phyloP scores from a whole-genome alignment of 2,888 invertebrate genomes.

The Metopia argyrocephala region DNA sequence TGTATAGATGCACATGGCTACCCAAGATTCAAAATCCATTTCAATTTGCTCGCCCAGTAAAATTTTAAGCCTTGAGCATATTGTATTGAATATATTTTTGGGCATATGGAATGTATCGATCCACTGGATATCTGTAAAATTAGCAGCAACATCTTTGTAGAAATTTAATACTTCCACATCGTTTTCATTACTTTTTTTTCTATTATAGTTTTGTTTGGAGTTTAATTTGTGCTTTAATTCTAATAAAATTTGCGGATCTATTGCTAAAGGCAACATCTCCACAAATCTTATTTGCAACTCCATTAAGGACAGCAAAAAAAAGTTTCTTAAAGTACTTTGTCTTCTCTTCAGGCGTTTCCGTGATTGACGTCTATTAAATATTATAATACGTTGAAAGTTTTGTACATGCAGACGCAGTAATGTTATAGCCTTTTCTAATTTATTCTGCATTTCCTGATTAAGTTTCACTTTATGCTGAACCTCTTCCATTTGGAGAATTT shows the following conservation, averaged over 20 bases:
- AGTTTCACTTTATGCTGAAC: not conserved
- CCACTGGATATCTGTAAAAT: constrained; percentile 70
- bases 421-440: constrained; percentile 39
- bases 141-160: constrained; percentile 67
- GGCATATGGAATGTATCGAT: constrained; percentile 73
- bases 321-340: constrained; percentile 69
- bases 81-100: constrained; percentile 70
- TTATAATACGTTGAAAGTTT: constrained; percentile 71
- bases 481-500: constrained; percentile 23
- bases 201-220: not conserved
- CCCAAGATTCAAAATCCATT: constrained; percentile 71
- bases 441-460: not conserved
- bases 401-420: constrained; percentile 71
- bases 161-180: constrained; percentile 36
- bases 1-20: constrained; percentile 73
- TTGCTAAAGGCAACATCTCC: constrained; percentile 69
- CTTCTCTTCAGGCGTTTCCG: constrained; percentile 70
- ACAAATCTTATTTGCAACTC: constrained; percentile 72
- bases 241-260: constrained; percentile 34
- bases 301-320: constrained; percentile 73
- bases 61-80: constrained; percentile 70
- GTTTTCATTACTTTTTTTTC: not conserved
- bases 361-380: constrained; percentile 71
- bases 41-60: constrained; percentile 64
- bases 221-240: not conserved